These are phyloP conservation scores for Drosophila testacea DNA, from an alignment of 2,888 invertebrate species.

Conservation along the genomic window DNA sequence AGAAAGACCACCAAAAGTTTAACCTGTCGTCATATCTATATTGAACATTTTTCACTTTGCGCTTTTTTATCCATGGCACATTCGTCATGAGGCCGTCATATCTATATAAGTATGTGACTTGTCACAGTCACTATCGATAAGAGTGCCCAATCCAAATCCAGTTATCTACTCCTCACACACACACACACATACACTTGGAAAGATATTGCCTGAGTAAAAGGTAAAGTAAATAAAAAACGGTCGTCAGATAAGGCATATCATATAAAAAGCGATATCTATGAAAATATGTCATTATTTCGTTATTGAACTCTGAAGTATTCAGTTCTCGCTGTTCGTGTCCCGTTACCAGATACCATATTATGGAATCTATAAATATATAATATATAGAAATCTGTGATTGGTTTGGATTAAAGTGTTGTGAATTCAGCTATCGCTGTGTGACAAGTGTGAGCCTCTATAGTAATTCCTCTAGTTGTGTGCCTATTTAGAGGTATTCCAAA, in stretches of 20 bases:
- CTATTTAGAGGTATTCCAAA: neutral
- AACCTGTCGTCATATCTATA: constrained; percentile 45
- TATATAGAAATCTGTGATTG: constrained; percentile 16
- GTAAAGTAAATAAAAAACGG: constrained; percentile 71
- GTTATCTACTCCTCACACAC: constrained; percentile 63
- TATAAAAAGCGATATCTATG: constrained; percentile 81
- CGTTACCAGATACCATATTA: neutral
- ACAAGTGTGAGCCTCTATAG: neutral
- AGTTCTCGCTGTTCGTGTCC: constrained; percentile 39
- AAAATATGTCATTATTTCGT: constrained; percentile 81
- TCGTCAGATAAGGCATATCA: constrained; percentile 73
- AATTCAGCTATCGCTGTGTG: neutral
- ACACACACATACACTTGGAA: constrained; percentile 17
- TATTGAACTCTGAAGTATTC: constrained; percentile 76
- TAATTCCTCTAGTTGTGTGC: neutral
- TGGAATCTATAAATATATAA: constrained; percentile 7
- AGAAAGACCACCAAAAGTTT: neutral
- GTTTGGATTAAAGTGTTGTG: constrained; percentile 31
- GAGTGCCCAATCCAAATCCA: constrained; percentile 77
- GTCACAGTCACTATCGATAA: constrained; percentile 70
- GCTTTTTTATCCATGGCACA: constrained; percentile 49
- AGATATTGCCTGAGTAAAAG: constrained; percentile 65
- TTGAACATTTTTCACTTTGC: constrained; percentile 42
- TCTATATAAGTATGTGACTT: constrained; percentile 29
- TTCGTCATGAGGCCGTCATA: constrained; percentile 59